Base-by-base conservation (phyloP, 2,888 invertebrate species). In the Plagiodera versicolora region DNA sequence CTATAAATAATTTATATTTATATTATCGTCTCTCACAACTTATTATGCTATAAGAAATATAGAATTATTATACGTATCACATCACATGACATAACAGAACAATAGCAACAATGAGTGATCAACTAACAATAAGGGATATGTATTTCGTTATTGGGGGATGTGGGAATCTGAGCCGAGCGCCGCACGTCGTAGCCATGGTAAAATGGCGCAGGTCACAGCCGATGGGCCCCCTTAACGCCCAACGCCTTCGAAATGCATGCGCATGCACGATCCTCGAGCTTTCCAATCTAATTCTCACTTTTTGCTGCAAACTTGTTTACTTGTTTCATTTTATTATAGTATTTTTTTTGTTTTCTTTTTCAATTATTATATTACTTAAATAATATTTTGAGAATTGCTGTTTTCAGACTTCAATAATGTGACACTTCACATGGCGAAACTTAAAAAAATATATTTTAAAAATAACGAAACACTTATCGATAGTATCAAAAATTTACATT, bases 91-190 rank as follows among this genome's bases (percentile, higher is more conserved):
- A 77, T 77, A 81, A 81, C 81, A 80, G 79, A 80, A 81, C 79
- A 81, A 80, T 80, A 79, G 77, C 77, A 80, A 79, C 79, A 81
- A 80, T 76, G 77, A 77, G 78, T 76, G 75, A 75, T 77, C 70
- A 80, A 79, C 78, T 80, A 81, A 81, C 81, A 81, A 81, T 80
- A 80, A 79, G 78, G 79, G 81, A 81, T 81, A 81, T 81, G 81
- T 81, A 81, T 80, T 77, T 80, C 71, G 75, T 79, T 80, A 79
- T 80, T 78, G 75, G 73, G 72, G 74, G 74, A 70, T 69, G 72
- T 69, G 69, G 69, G 67, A 69, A 67, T 64, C 67, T 62, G 65
- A 67, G 70, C 68, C 71, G 68, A 73, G 75, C 76, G 78, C 78
- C 76, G 77, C 10, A 77, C 68, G 71, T 20, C 30, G 53, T 69